phyloP scores from a whole-genome alignment of 2,888 invertebrate species.

The Chorisops tibialis region DNA sequence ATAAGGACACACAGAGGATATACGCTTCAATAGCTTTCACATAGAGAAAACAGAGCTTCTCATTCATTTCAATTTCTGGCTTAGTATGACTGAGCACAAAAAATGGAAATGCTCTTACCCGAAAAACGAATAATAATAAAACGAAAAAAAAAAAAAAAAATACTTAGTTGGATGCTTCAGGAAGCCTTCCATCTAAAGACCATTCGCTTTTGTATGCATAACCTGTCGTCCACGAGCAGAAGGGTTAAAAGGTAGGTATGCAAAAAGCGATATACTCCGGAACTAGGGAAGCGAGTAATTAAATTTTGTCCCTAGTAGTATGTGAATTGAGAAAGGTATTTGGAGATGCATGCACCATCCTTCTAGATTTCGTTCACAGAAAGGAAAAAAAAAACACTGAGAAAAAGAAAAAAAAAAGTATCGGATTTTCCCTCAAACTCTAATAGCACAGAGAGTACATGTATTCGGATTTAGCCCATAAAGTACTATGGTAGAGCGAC shows the following conservation, averaged over 20 bases:
- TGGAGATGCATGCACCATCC: constrained; percentile 17
- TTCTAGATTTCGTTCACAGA: background rate
- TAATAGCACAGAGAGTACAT: too few species aligned
- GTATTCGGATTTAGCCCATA: too few species aligned
- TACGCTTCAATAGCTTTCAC: constrained; percentile 20
- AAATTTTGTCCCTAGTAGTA: constrained; percentile 12
- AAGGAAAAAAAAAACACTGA: too few species aligned
- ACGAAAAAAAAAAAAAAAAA: constrained; percentile 2
- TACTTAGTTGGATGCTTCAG: constrained; percentile 3
- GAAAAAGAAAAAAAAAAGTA: background rate
- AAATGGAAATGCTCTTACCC: background rate
- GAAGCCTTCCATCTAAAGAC: constrained; percentile 1
- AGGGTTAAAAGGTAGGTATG: constrained; percentile 21
- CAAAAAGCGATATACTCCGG: constrained; percentile 4
- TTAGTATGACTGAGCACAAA: constrained; percentile 6
- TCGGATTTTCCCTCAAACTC: too few species aligned
- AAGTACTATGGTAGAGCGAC: background rate
- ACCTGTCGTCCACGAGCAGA: background rate
- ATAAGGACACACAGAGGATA: constrained; percentile 3
- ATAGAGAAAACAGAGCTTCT: constrained; percentile 8
- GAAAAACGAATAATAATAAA: background rate
- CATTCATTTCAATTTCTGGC: constrained; percentile 21
- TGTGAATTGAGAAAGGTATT: constrained; percentile 16
- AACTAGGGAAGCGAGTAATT: constrained; percentile 22
- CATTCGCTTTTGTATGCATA: constrained; percentile 19